phyloP scores from a whole-genome alignment of 2,888 invertebrate genomes.

The Dione juno region DNA sequence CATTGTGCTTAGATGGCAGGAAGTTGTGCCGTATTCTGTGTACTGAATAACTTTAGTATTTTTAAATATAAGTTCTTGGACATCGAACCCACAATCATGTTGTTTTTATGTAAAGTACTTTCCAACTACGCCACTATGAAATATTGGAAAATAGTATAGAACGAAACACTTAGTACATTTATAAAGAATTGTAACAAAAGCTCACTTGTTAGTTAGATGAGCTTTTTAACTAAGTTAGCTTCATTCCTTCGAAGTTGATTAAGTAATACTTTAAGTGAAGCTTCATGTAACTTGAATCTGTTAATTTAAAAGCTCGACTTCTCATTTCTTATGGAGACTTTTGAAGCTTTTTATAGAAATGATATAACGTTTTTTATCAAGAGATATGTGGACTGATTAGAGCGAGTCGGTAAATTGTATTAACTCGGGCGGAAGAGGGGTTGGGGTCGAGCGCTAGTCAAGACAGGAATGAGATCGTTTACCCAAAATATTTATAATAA shows the following conservation, averaged over 20 bases:
- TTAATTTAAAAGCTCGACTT: conserved; percentile 16
- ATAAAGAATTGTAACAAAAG: conserved; percentile 9
- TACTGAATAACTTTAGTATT: too few species aligned
- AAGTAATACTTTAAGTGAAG: conserved; percentile 20
- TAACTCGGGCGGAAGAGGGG: conserved; percentile 27
- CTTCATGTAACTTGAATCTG: conserved; percentile 20
- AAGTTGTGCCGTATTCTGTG: too few species aligned
- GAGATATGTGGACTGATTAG: conserved; percentile 22
- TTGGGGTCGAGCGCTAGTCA: conserved; percentile 27
- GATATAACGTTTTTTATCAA: conserved; percentile 17
- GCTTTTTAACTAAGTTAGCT: conserved; percentile 13
- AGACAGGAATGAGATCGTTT: conserved; percentile 15
- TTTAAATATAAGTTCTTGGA: too few species aligned
- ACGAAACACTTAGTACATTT: not conserved
- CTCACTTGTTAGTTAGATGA: conserved; percentile 13
- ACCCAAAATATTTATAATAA: conserved; percentile 4
- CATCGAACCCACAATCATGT: not conserved
- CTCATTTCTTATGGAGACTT: not conserved
- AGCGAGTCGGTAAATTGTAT: conserved; percentile 23
- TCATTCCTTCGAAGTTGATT: conserved; percentile 16
- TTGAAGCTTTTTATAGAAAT: not conserved
- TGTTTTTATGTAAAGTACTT: too few species aligned
- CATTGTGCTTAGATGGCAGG: too few species aligned
- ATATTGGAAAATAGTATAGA: not conserved
- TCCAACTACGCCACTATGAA: not conserved